Conservation (phyloP, 2,888 invertebrate species). For the Drosophila pegasa region DNA sequence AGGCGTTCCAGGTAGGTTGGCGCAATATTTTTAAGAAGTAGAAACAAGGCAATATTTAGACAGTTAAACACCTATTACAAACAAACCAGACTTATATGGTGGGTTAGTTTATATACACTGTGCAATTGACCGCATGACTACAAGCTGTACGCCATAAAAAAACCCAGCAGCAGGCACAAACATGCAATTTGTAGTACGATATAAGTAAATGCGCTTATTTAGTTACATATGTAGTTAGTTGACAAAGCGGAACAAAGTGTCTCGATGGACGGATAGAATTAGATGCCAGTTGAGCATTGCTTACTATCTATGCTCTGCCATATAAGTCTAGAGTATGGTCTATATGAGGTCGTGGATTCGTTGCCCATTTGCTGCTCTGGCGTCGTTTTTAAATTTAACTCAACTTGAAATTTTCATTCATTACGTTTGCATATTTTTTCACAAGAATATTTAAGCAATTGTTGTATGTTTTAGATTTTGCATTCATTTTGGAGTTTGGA, state of each 20-base stretch:
- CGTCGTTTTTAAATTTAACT: constrained; percentile 44
- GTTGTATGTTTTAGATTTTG: constrained; percentile 27
- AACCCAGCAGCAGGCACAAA: constrained; percentile 77
- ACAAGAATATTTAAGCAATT: constrained; percentile 69
- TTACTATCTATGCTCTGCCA: constrained; percentile 5
- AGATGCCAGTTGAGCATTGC: constrained; percentile 28
- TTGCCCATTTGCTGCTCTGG: constrained; percentile 52
- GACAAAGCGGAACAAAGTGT: constrained; percentile 48
- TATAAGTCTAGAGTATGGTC: constrained; percentile 62
- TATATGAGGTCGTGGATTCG: constrained; percentile 83
- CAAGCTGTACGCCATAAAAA: constrained; percentile 70
- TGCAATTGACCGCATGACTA: constrained; percentile 66
- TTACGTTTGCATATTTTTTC: constrained; percentile 82
- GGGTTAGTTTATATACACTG: constrained; percentile 72
- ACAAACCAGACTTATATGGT: constrained; percentile 59
- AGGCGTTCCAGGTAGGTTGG: constrained; percentile 60
- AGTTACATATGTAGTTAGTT: constrained; percentile 42
- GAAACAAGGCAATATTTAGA: constrained; percentile 79
- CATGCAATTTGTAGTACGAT: constrained; percentile 63
- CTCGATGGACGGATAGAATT: constrained; percentile 16
- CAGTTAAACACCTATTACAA: constrained; percentile 76
- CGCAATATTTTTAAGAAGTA: constrained; percentile 63
- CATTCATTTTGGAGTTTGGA: constrained; percentile 25
- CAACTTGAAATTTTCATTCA: constrained; percentile 36
- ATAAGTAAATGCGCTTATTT: constrained; percentile 54